A percentile compares a stretch with the other conserved stretches of the same genome.
Evolutionary conservation across 2,797 vertebrate species (phyloP).

Genomic region (Melanotaenia trifasciata): DNA sequence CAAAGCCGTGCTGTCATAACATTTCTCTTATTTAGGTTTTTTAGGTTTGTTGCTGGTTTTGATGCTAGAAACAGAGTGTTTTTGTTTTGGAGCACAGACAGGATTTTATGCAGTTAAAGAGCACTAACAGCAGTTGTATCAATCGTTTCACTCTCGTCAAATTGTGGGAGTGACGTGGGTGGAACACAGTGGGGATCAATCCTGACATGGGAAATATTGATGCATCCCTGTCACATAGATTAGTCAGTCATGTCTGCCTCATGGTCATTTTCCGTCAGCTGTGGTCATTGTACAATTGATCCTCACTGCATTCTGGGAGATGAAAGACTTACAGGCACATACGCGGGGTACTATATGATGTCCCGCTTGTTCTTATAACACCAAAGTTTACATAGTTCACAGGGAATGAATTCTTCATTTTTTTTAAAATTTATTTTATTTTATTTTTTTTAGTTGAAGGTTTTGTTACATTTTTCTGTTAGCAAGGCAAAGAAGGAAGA

Average conservation of each 20-base stretch:
- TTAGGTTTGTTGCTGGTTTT: background rate
- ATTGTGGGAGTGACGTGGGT: conserved; percentile 3
- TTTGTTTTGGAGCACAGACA: conserved; percentile 11
- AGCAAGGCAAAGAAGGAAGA: background rate
- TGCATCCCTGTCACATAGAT: conserved; percentile 56
- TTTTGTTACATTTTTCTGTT: background rate
- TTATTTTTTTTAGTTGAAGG: background rate
- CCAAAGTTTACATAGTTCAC: background rate
- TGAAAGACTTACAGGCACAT: conserved; percentile 11
- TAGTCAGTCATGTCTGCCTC: conserved; percentile 49
- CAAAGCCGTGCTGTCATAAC: background rate
- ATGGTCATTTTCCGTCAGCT: conserved; percentile 43
- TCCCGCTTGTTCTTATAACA: background rate
- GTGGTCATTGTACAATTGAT: conserved; percentile 45
- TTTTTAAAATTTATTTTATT: too few species aligned
- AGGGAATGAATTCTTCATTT: background rate
- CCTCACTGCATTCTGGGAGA: conserved; percentile 16
- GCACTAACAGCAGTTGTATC: background rate
- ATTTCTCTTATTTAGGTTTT: background rate
- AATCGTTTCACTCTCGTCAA: conserved; percentile 6
- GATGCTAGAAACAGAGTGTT: background rate
- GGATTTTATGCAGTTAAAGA: conserved; percentile 26
- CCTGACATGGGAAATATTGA: conserved; percentile 62
- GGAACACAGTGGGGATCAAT: conserved; percentile 31
- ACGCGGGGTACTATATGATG: background rate